Evolutionary conservation across 2,113 vertebrate species (phyloP), one percentile per base, ranked within the genome.

Genomic region (Oenanthe melanoleuca): DNA sequence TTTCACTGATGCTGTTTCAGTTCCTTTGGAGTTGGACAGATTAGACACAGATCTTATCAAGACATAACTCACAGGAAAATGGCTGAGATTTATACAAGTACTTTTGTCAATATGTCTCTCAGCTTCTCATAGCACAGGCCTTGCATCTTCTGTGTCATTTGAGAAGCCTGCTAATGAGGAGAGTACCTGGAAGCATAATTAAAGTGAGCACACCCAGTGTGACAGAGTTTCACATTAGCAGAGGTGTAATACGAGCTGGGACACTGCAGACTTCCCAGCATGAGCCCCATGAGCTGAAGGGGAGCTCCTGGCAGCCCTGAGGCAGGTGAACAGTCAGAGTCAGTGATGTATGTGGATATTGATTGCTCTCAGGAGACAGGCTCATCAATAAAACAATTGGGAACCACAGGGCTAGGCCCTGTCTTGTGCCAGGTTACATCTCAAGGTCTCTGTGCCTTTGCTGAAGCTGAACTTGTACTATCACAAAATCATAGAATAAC

Each of bases 221-320:
- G 80, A 84, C 24, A 29, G 22, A 67, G 89, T 70, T 66, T 63
- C 53, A 57, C 19, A 1, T 67, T 21, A 60, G 26, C 19, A 42
- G 49, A 44, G 33, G 7, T 80, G 70, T 80, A 65, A 72, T 15
- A 33, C 0, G 5, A 93, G 56, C 33, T 50, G 45, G 37, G 50
- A 50, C 55, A 18, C 44, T 31, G 42, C 38, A 50, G 56, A 9
- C 37, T 56, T 25, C 33, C 22, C 8, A 61, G 56, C 29, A 66
- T 0, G 15, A 91, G 28, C 45, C n/a, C 33, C 0, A 0, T 14
- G 67, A 70, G 59, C 40, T 2, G 6, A 91, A 63, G 42, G 22
- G 45, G 11, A 82, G 31, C 16, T 0, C 2, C 38, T 53, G 67
- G 80, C 60, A 91, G 55, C 56, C 59, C 64, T 34, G 67, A 45